Base-by-base conservation (phyloP, 2,113 vertebrate genomes). In the Merops nubicus region DNA sequence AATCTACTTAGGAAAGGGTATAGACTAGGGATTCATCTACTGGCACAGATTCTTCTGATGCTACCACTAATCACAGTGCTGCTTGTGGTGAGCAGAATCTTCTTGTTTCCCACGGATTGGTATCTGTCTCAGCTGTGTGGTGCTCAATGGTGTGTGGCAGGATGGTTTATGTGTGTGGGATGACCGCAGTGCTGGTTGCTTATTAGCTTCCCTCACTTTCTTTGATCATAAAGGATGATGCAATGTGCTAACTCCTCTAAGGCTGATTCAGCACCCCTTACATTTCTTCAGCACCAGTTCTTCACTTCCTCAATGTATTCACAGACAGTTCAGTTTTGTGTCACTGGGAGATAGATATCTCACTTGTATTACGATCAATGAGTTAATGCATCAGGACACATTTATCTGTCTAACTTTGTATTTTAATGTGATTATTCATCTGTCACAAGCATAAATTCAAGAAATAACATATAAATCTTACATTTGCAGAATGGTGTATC, bases 61-160 rank as follows among this genome's bases (percentile, higher is more conserved):
- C 53, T 72, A 43, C 93, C 93, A 89, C 94, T 91, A 97, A 97
- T 96, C 65, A 89, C 87, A 94, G 87, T 69, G 54, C 8, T 91
- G 69, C 57, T 53, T 96, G 91, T 79, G 94, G 96, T 75, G 65
- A 89, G 74, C 62, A 75, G 69, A 82, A 95, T 76, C 91, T 82
- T 65, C 54, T 75, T 87, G 62, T 94, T 97, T 97, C 96, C 89
- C 96, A 97, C 0, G 87, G 87, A 91, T 85, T 76, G 79, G 34
- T 75, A 68, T 96, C 87, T 89, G 76, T 78, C 64, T 89, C 63
- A 93, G 65, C 59, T 89, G 65, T 34, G 59, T 23, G 40, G 63
- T 77, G 63, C 77, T 96, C 48, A 82, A 86, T 31, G 91, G 77
- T 94, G 73, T 94, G 90, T 81, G 83, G 74, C 1, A 5, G 60